Evolutionary conservation across 2,888 invertebrate species (phyloP).

Genomic region (Ceriagrion tenellum): DNA sequence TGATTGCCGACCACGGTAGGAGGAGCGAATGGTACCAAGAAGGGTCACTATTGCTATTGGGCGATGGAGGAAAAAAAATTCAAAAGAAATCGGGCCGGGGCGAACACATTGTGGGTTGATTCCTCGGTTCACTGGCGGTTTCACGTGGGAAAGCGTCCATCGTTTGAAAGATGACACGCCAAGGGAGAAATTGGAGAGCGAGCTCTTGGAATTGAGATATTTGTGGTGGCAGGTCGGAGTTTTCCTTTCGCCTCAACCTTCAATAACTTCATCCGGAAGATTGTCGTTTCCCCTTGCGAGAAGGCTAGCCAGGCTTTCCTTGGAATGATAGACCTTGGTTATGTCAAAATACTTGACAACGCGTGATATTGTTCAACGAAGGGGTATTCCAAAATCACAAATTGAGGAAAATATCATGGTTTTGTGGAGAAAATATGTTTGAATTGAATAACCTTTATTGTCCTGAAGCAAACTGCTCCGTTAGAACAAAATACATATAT

Average conservation of each 20-base stretch:
- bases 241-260: background rate
- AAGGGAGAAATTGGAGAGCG: background rate
- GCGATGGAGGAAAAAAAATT: background rate
- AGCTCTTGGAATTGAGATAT: background rate
- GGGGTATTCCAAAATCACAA: too few species aligned
- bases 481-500: too few species aligned
- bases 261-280: background rate
- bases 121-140: background rate
- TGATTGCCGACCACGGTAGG: constrained; percentile 5
- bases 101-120: background rate
- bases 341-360: too few species aligned
- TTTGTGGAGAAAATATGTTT: too few species aligned
- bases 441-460: too few species aligned
- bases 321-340: too few species aligned
- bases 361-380: too few species aligned
- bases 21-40: background rate
- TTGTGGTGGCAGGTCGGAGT: background rate
- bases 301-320: too few species aligned
- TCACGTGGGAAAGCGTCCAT: background rate
- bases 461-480: too few species aligned
- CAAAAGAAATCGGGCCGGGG: background rate
- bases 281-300: background rate
- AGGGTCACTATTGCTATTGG: background rate
- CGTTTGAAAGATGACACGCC: background rate
- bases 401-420: too few species aligned